These are phyloP conservation scores for Illadopsis cleaveri DNA, from an alignment of 2,113 vertebrate genomes.

Conservation along the genomic window DNA sequence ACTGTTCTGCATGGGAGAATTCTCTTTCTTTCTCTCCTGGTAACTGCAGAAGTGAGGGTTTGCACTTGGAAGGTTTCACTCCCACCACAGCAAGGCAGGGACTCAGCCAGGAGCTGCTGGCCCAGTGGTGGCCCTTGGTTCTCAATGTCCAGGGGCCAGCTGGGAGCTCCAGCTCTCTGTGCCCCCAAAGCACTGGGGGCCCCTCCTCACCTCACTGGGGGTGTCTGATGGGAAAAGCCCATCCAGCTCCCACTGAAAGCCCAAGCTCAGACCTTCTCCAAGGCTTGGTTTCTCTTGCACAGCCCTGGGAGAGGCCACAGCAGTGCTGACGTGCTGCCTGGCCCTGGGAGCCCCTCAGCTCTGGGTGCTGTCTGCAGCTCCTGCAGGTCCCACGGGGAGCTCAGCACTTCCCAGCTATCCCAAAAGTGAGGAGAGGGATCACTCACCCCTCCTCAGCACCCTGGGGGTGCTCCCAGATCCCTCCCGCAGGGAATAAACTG, in stretches of 20 bases:
- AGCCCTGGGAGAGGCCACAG: not conserved
- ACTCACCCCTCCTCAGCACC: not conserved
- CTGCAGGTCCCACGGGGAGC: not conserved
- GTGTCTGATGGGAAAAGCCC: not conserved
- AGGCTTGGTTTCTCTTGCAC: not conserved
- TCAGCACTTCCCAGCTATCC: not conserved
- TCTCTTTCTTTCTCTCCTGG: not conserved
- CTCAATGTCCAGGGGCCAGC: not conserved
- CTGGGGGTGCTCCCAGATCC: not conserved
- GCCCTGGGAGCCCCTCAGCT: rapidly evolving
- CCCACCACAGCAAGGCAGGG: not conserved
- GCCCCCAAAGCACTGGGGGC: not conserved
- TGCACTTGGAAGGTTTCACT: not conserved
- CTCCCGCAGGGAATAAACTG: not conserved
- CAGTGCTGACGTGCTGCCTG: not conserved
- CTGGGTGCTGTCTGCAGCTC: not conserved
- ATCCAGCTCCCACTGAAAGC: not conserved
- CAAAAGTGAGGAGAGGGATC: rapidly evolving
- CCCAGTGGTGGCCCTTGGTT: not conserved
- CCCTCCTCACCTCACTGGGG: rapidly evolving
- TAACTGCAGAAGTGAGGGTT: not conserved
- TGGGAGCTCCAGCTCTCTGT: not conserved
- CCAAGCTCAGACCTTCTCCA: not conserved
- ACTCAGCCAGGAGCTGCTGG: not conserved
- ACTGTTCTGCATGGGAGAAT: constrained; percentile 22